Conservation (phyloP, 2,888 invertebrate genomes). For the Melinaea marsaeus region DNA sequence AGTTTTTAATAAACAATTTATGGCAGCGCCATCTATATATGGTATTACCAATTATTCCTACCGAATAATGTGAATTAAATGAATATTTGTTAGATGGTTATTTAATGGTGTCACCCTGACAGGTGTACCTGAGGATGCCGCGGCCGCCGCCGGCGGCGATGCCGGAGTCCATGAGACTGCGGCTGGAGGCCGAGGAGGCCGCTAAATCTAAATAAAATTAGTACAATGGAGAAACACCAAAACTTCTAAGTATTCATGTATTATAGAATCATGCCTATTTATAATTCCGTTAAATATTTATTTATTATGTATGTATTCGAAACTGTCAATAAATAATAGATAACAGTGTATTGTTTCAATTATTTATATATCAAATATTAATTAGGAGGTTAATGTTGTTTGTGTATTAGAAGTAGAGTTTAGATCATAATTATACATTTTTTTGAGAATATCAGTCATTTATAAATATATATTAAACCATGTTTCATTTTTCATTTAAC, state of each 20-base stretch:
- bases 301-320: constrained; percentile 10
- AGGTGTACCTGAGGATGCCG: constrained; percentile 88
- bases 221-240: constrained; percentile 8
- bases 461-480: no score
- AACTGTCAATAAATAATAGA: constrained; percentile 12
- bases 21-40: not conserved
- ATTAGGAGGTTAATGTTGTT: no score
- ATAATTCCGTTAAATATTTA: constrained; percentile 12
- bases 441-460: no score
- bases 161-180: constrained; percentile 93
- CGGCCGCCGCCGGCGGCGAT: constrained; percentile 97
- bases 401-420: no score
- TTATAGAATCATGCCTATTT: constrained; percentile 9
- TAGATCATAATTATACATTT: no score
- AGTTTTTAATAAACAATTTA: no score
- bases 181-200: constrained; percentile 74
- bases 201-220: constrained; percentile 54
- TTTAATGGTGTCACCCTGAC: constrained; percentile 7
- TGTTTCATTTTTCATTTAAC: no score
- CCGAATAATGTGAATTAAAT: constrained; percentile 38
- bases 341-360: not conserved
- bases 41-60: constrained; percentile 67
- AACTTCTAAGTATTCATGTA: constrained; percentile 8
- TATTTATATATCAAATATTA: no score
- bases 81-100: no score